Evolutionary conservation across 2,797 vertebrate species (phyloP), one percentile per base, ranked within the genome.

Genomic region (Molossus alvarezi): DNA sequence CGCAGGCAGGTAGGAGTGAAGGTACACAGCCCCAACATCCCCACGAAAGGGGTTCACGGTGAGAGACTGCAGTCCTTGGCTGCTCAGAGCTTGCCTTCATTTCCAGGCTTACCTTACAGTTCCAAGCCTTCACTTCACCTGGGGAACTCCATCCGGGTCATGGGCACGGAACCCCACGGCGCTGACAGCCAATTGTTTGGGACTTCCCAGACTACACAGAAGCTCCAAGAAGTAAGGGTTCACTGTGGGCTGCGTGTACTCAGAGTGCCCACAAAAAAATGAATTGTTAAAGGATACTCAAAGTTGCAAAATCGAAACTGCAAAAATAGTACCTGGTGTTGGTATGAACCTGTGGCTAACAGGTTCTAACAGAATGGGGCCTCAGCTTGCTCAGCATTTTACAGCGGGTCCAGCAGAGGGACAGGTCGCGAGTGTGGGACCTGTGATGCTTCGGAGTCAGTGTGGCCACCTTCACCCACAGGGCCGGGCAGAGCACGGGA

Each of bases 251-350:
- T 85, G 13, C 57, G 48, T 65, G 9, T 33, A 14, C 51, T 86
- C 62, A 41, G 73, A 72, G 71, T 83, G 55, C 45, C 80, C 65
- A 51, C 37, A 55, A 51, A 82, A 91, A 53, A 45, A 6, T 88
- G 12, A 86, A 79, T 82, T 76, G 92, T 73, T 86, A 82, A 96
- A 95, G 33, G 58, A 21, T 33, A 18, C 57, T 64, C 55, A 95
- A 27, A 81, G 80, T 57, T 29, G 13, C 37, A 75, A 86, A 69
- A 83, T 1, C 62, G 45, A 95, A 96, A 82, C 25, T 25, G 27
- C 41, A 79, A 57, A 83, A 41, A 62, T 81, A 76, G 75, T n/a
- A 41, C 45, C 14, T 69, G 57, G 21, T 65, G 20, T 85, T 41
- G 41, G 23, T 58, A 20, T 20, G 13, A 90, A 64, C 45, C 55